A percentile compares a stretch with the other conserved stretches of the same genome.
These are phyloP conservation scores for Drosophila dives DNA, from an alignment of 2,888 invertebrate genomes.

Conservation along the genomic window DNA sequence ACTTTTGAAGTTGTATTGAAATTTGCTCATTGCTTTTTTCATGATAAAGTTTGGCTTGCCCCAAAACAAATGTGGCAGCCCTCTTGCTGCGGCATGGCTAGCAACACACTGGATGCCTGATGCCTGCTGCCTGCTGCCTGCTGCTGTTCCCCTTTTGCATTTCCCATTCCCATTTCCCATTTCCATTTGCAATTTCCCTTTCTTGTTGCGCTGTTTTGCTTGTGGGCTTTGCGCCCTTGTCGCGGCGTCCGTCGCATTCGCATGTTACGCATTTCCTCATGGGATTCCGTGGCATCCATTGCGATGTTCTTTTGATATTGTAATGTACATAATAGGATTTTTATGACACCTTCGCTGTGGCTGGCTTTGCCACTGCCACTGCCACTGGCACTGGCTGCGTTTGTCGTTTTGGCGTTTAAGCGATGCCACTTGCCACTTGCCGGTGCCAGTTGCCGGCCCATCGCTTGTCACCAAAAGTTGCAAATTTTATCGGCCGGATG, in stretches of 20 bases:
- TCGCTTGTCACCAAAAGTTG: slow-evolving; percentile 76
- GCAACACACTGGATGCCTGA: slow-evolving; percentile 21
- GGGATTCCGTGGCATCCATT: slow-evolving; percentile 56
- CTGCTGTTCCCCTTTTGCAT: slow-evolving; percentile 6
- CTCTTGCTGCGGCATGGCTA: slow-evolving; percentile 1
- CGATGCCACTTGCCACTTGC: slow-evolving; percentile 37
- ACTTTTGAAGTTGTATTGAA: background rate
- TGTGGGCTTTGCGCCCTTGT: slow-evolving; percentile 39
- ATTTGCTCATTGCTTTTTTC: background rate
- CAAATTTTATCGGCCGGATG: slow-evolving; percentile 76
- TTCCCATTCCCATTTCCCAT: slow-evolving; percentile 1
- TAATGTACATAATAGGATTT: slow-evolving; percentile 84
- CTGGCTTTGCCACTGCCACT: slow-evolving; percentile 47
- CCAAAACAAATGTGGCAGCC: slow-evolving; percentile 11
- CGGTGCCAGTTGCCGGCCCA: slow-evolving; percentile 29
- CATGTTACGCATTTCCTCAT: slow-evolving; percentile 63
- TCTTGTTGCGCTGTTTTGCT: background rate
- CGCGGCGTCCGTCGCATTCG: slow-evolving; percentile 43
- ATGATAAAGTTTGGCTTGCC: background rate
- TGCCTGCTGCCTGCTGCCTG: slow-evolving; percentile 11
- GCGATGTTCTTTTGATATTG: slow-evolving; percentile 81
- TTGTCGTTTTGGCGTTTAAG: slow-evolving; percentile 35
- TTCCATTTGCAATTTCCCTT: slow-evolving; percentile 10
- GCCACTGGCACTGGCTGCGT: slow-evolving; percentile 39
- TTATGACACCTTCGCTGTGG: slow-evolving; percentile 72